phyloP scores from a whole-genome alignment of 2,888 invertebrate species.

The Agrilus mali region DNA sequence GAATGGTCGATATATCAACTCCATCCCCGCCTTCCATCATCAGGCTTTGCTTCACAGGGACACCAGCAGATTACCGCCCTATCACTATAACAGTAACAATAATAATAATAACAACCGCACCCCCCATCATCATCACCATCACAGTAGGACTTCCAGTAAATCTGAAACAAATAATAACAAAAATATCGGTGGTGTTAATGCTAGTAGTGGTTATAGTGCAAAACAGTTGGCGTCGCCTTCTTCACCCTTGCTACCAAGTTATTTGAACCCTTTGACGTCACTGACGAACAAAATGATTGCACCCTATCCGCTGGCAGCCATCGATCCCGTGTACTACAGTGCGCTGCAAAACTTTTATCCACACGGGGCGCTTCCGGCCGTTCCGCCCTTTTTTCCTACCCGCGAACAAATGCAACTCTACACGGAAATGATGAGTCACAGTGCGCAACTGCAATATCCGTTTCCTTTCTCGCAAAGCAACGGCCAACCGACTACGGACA shows the following conservation, averaged over 20 bases:
- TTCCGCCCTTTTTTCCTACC: constrained; percentile 32
- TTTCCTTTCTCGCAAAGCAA: constrained; percentile 27
- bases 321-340: constrained; percentile 34
- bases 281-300: constrained; percentile 24
- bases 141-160: no score
- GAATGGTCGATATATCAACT: constrained; percentile 19
- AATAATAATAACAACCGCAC: constrained; percentile 2
- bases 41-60: neutral
- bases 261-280: constrained; percentile 16
- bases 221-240: constrained; percentile 10
- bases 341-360: constrained; percentile 36
- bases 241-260: constrained; percentile 22
- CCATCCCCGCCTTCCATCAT: constrained; percentile 8
- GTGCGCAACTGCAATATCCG: constrained; percentile 23
- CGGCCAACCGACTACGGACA: constrained; percentile 16
- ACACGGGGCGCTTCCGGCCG: constrained; percentile 21
- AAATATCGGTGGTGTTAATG: no score
- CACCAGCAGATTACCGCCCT: neutral
- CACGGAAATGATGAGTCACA: constrained; percentile 39
- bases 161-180: no score
- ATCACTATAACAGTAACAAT: constrained; percentile 8
- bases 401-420: constrained; percentile 41
- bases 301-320: constrained; percentile 26
- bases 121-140: constrained; percentile 15
- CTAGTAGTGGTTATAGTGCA: neutral